Base-by-base conservation (phyloP, 2,113 vertebrate genomes). In the Quiscalus mexicanus region DNA sequence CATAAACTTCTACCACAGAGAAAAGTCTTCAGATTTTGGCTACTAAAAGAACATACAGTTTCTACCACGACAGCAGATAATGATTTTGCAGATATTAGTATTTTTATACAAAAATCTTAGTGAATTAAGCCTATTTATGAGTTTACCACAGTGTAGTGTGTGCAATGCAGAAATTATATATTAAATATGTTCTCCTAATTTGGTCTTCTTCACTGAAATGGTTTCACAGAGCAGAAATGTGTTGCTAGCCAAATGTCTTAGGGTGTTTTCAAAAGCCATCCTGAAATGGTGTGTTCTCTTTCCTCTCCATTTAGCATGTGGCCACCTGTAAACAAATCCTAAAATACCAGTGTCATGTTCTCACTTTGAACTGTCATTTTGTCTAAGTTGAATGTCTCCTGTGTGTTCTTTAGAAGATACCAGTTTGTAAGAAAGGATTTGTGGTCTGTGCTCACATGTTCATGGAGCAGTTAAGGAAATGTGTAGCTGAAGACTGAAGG, bases 121-220 rank as follows among this genome's bases (percentile, higher is more conserved):
- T 74, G 27, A 42, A 9, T 52, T 65, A 28, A 47, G 16, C 15
- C 10, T 77, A 4, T 53, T 58, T 79, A 30, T 75, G 11, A 22
- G 15, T 62, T 82, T 53, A 24, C 27, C 24, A 67, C 8, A 33
- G 21, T 56, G 35, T 33, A 56, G 12, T 53, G 15, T 52, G 59
- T 22, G 33, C 31, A 84, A 16, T 31, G 11, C 41, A 37, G 15
- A 44, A 65, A 73, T n/a, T 24, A 8, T 6, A 16, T 31, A 15
- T 64, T 56, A 65, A 74, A 44, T 44, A 44, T 0, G 0, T 55
- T 62, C 45, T 58, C 27, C 20, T 28, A 0, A 37, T 65, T 68
- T 7, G 12, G 4, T 73, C 7, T 81, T 84, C 47, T 69, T 89
- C 58, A 9, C 35, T 86, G 39, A 84, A 76, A 33, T 16, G 6